Evolutionary conservation across 2,113 vertebrate genomes (phyloP).

Genomic region (Silurus glanis): DNA sequence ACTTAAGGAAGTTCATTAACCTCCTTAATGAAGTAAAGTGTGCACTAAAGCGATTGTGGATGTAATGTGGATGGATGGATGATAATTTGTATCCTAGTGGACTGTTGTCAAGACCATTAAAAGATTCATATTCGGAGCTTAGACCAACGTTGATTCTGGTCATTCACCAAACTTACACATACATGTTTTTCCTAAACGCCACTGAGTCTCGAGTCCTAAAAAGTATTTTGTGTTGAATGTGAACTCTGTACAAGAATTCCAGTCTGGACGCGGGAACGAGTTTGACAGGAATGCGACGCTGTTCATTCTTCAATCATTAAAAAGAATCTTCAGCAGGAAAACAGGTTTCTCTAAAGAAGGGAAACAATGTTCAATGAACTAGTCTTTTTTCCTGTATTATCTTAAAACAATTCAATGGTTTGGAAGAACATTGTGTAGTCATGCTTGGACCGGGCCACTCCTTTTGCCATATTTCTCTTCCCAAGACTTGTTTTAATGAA

Average conservation of each 20-base stretch:
- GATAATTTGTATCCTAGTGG: too few relatives aligned
- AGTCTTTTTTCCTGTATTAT: not conserved
- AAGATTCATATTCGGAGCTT: too few relatives aligned
- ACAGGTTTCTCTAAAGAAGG: constrained; percentile 2
- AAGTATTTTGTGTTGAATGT: not conserved
- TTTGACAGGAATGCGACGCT: not conserved
- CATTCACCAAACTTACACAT: not conserved
- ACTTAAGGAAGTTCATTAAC: too few relatives aligned
- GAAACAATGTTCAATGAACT: not conserved
- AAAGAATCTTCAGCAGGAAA: not conserved
- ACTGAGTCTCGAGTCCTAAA: not conserved
- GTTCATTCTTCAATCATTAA: not conserved
- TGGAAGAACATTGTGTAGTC: not conserved
- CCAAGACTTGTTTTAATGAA: constrained; percentile 3
- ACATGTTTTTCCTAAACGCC: not conserved
- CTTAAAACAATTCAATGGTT: not conserved
- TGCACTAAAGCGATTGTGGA: too few relatives aligned
- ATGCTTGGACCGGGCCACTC: not conserved
- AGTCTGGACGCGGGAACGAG: not conserved
- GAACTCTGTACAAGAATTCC: not conserved
- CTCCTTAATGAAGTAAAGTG: too few relatives aligned
- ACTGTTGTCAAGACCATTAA: too few relatives aligned
- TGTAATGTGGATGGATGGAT: too few relatives aligned
- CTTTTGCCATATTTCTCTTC: not conserved
- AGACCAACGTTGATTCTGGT: too few relatives aligned